phyloP scores from a whole-genome alignment of 2,113 vertebrate genomes.

The Alectura lathami region DNA sequence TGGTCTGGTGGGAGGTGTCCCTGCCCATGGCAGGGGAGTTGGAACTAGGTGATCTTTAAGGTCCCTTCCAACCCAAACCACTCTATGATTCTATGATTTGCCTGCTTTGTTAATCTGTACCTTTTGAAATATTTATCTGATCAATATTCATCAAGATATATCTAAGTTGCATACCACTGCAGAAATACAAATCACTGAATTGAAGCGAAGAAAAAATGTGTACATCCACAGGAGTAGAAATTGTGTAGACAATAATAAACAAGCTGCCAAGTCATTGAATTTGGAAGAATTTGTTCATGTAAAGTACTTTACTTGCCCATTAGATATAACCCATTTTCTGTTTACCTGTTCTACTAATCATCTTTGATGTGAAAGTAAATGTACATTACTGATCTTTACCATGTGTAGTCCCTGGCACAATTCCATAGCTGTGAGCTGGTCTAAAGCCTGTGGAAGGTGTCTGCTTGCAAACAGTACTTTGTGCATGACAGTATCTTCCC shows the following conservation, averaged over 20 bases:
- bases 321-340: not conserved
- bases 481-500: not conserved
- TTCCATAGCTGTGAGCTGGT: not conserved
- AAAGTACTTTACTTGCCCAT: not conserved
- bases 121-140: slow-evolving; percentile 45
- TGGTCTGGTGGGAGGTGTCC: too few species aligned
- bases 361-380: not conserved
- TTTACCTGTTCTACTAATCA: not conserved
- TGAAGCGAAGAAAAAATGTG: not conserved
- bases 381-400: not conserved
- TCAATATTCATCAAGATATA: not conserved
- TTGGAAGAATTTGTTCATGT: not conserved
- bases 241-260: not conserved
- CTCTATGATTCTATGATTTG: too few species aligned
- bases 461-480: not conserved
- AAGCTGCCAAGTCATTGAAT: not conserved
- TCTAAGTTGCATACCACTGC: not conserved
- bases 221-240: not conserved
- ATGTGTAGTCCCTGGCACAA: not conserved
- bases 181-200: not conserved
- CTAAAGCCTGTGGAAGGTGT: not conserved
- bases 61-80: too few species aligned
- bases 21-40: too few species aligned
- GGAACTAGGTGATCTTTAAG: too few species aligned
- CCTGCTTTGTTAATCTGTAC: not conserved